Evolutionary conservation across 2,797 vertebrate genomes (phyloP), one percentile per base, ranked within the genome.

Genomic region (Pithecia hirsuta): DNA sequence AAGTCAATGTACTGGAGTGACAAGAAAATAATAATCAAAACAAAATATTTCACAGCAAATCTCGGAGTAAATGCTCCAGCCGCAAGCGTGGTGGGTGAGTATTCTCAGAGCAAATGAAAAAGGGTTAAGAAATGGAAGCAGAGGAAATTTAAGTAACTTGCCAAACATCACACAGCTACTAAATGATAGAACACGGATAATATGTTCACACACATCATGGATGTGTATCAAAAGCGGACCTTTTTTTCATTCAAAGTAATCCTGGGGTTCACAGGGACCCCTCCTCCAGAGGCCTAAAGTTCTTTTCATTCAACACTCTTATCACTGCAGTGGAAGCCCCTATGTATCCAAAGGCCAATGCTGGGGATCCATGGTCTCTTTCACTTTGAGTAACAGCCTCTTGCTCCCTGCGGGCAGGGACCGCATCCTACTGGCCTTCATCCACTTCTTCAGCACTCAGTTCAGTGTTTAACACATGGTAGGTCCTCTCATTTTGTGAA

Each of bases 111-210:
- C 64, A 67, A 67, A 67, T 19, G 7, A 19, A n/a, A 19, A 67
- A n/a, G 33, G 33, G 64, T 33, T 67, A n/a, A 91, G 24, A 95
- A 88, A 88, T 7, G 9, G 30, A 85, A 59, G 33, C 79, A 86
- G 74, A 94, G 30, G 64, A 95, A 19, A 17, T 15, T 6, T 15
- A 82, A 70, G 36, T 39, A 70, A 30, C 26, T 80, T 82, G 79
- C 41, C n/a, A 52, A 67, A 4, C 5, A 67, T 64, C 70, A 26
- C 57, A 44, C 36, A 81, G 24, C 26, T 64, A 24, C 52, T 88
- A 19, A 61, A 36, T 30, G n/a, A 44, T 1, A 14, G 8, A 44
- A n/a, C 6, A 30, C 13, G 36, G 14, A 28, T 14, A 26, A 78
- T 1, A 72, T 11, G 41, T n/a, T 13, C 4, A 17, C 19, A 24